Base-by-base conservation (phyloP, 2,797 vertebrate genomes). In the Eulemur albifrons region DNA sequence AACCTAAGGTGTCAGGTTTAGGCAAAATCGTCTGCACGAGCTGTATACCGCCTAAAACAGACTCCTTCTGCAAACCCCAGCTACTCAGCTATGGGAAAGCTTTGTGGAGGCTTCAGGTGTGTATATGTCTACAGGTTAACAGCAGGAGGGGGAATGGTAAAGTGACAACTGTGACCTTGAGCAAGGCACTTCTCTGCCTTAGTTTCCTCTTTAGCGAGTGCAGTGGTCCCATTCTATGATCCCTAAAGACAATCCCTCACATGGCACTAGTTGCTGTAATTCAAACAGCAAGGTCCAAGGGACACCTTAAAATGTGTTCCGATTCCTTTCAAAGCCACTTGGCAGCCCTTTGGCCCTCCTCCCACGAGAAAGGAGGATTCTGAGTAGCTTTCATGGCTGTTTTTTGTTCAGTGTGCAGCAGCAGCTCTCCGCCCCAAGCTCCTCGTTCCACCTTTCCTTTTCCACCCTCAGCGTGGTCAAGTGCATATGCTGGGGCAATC, bases 141-240 rank as follows among this genome's bases (percentile, higher is more conserved):
- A 17, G 45, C 20, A 23, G 32, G 3, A 5, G 45, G 35, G 75
- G 17, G 0, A 27, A 27, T 5, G 17, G 27, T 35, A 40, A 48
- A 65, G 59, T 13, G 18, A 59, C 27, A 43, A 87, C 59, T 30
- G 40, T 92, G 94, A 97, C 96, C 97, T 94, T 97, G 88, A 93
- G 52, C 88, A 54, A 91, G 83, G 73, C 23, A 61, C 38, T 95
- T 63, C 38, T 25, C 61, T 45, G 13, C n/a, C 77, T 88, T 52
- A 57, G 43, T 72, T 92, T 95, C 92, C 90, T 85, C 76, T 15
- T n/a, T 4, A 17, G 57, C 7, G 20, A 84, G 50, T 27, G n/a
- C 3, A 76, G 25, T 4, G 4, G 61, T 52, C 59, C 61, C 79
- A 48, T 63, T 59, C 80, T 50, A 0, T 1, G 7, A 79, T 45